Conservation (phyloP, 2,888 invertebrate species). For the Rhogogaster chlorosoma region DNA sequence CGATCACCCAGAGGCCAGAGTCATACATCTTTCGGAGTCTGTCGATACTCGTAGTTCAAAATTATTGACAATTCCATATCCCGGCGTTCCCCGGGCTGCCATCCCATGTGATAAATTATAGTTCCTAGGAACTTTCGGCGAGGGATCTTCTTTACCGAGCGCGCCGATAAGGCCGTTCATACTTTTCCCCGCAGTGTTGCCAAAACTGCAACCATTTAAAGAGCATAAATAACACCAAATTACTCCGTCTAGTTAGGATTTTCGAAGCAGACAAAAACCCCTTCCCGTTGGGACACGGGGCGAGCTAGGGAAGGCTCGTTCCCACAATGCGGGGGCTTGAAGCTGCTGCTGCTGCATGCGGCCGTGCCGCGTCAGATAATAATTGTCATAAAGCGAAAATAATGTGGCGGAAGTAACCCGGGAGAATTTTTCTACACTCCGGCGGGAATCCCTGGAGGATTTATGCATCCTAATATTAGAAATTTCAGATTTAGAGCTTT, state of each 20-base stretch:
- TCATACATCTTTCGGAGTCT: slow-evolving; percentile 70
- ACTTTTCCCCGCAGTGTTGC: background rate
- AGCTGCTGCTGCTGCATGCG: background rate
- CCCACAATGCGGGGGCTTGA: no score
- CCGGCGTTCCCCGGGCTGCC: background rate
- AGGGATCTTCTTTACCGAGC: background rate
- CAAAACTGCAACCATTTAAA: background rate
- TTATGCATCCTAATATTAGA: background rate
- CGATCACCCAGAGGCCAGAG: background rate
- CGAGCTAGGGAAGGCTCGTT: background rate
- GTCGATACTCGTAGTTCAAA: slow-evolving; percentile 67
- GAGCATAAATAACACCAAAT: background rate
- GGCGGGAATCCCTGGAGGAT: background rate
- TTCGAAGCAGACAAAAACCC: background rate
- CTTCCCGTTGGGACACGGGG: background rate
- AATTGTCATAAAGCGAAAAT: slow-evolving; percentile 71
- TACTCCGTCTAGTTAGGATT: background rate
- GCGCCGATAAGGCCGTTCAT: background rate
- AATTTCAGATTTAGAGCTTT: background rate
- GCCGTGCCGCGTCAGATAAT: slow-evolving; percentile 64
- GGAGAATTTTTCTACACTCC: slow-evolving; percentile 44
- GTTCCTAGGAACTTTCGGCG: background rate
- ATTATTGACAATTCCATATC: slow-evolving; percentile 23
- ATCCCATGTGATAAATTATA: background rate
- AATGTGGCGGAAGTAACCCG: slow-evolving; percentile 70